Evolutionary conservation across 2,888 invertebrate genomes (phyloP).

Genomic region (Drosophila infuscata): DNA sequence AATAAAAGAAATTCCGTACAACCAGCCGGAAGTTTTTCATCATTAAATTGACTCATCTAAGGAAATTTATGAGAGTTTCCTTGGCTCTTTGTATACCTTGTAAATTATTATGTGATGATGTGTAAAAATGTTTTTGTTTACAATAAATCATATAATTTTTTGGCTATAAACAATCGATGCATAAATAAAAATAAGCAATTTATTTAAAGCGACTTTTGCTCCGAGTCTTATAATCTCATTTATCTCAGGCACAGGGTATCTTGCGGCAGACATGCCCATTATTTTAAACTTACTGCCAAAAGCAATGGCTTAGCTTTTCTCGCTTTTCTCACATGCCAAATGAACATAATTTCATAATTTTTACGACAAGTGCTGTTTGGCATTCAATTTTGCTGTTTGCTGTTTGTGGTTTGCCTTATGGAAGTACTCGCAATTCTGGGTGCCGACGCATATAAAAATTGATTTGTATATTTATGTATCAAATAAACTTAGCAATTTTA

Average conservation of each 20-base stretch:
- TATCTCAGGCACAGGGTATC: slow-evolving; percentile 14
- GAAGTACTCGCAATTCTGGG: slow-evolving; percentile 34
- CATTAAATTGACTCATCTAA: slow-evolving; percentile 52
- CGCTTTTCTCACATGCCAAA: slow-evolving; percentile 2
- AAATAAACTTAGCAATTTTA: slow-evolving; percentile 74
- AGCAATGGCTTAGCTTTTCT: slow-evolving; percentile 10
- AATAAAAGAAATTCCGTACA: slow-evolving; percentile 20
- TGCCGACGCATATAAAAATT: slow-evolving; percentile 57
- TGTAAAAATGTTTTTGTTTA: background rate
- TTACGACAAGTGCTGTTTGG: slow-evolving; percentile 61
- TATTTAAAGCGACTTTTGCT: background rate
- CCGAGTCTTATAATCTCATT: background rate
- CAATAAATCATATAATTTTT: background rate
- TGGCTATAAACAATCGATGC: background rate
- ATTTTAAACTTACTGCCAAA: too few species aligned
- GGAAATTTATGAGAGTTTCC: slow-evolving; percentile 12
- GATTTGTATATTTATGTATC: slow-evolving; percentile 74
- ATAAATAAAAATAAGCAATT: background rate
- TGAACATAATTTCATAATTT: slow-evolving; percentile 70
- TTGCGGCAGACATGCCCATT: slow-evolving; percentile 10
- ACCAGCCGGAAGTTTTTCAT: slow-evolving; percentile 66
- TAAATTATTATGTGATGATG: background rate
- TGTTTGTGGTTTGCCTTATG: slow-evolving; percentile 32
- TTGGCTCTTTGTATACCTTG: background rate
- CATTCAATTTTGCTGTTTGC: slow-evolving; percentile 28